Conservation (phyloP, 1,140 invertebrate genomes). For the Drosophila nikananu region DNA sequence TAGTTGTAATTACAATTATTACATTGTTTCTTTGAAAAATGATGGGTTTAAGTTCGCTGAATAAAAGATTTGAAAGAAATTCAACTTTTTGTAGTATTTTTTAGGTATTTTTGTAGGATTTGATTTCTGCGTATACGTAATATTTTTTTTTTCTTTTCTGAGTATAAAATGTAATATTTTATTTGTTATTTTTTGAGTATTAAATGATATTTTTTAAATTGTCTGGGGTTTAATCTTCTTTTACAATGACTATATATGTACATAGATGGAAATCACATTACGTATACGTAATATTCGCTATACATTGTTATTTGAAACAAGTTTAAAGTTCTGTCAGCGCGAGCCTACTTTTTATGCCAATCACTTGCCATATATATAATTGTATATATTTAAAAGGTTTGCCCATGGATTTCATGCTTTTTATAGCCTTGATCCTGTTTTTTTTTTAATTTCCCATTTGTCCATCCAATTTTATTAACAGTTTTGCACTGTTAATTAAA, state of each 20-base stretch:
- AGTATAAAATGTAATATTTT: too few relatives aligned
- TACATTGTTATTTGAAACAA: neutral
- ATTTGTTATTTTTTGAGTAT: too few relatives aligned
- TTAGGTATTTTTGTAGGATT: neutral
- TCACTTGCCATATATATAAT: neutral
- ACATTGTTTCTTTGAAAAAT: neutral
- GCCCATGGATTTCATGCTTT: neutral
- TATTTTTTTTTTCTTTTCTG: neutral
- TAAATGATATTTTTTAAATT: too few relatives aligned
- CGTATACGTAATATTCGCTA: conserved; percentile 17
- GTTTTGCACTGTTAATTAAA: conserved; percentile 39
- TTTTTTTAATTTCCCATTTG: conserved; percentile 2
- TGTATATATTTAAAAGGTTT: conserved; percentile 1
- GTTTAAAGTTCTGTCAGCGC: neutral
- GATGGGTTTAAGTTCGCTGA: too few relatives aligned
- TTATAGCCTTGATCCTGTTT: neutral
- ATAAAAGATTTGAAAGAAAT: neutral
- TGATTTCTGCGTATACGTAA: conserved; percentile 20
- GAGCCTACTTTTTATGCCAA: neutral
- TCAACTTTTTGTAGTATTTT: neutral
- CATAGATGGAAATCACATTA: neutral
- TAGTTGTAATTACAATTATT: too few relatives aligned
- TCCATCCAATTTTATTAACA: conserved; percentile 21
- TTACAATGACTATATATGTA: too few relatives aligned
- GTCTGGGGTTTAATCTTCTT: too few relatives aligned